Evolutionary conservation across 2,113 vertebrate species (phyloP).

Genomic region (Strigops habroptila): DNA sequence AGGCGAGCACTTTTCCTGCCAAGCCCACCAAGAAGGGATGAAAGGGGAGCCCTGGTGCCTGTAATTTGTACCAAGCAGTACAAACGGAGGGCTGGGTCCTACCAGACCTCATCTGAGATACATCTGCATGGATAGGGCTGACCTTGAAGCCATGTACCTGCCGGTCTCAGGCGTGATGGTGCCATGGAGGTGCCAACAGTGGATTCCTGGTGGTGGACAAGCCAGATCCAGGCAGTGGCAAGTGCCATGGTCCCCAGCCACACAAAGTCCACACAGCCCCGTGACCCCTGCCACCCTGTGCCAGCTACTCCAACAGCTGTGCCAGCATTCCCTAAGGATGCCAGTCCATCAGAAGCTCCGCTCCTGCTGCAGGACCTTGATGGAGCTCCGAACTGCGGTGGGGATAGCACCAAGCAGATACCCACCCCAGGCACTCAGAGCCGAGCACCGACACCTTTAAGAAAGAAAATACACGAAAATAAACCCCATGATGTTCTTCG

Average conservation of each 20-base stretch:
- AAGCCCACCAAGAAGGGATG: slow-evolving; percentile 63
- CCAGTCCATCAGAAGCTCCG: not conserved
- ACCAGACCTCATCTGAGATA: not conserved
- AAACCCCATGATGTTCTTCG: not conserved
- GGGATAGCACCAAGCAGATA: not conserved
- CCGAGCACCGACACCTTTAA: not conserved
- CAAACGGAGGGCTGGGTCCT: not conserved
- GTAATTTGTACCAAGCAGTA: not conserved
- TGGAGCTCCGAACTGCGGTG: accelerated
- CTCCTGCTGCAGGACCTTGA: not conserved
- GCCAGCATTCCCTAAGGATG: not conserved
- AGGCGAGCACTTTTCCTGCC: not conserved
- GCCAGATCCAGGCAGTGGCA: not conserved
- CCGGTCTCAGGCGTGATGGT: accelerated
- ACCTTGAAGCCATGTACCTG: not conserved
- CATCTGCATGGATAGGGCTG: not conserved
- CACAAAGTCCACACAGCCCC: not conserved
- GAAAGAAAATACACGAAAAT: not conserved
- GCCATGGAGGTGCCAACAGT: accelerated
- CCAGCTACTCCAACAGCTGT: not conserved
- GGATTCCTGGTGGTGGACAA: not conserved
- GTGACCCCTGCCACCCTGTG: not conserved
- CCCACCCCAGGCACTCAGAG: not conserved
- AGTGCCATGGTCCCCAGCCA: accelerated
- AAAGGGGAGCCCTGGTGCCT: not conserved